Evolutionary conservation across 2,888 invertebrate genomes (phyloP), one percentile per base, ranked within the genome.

Genomic region (Drosophila falleni): DNA sequence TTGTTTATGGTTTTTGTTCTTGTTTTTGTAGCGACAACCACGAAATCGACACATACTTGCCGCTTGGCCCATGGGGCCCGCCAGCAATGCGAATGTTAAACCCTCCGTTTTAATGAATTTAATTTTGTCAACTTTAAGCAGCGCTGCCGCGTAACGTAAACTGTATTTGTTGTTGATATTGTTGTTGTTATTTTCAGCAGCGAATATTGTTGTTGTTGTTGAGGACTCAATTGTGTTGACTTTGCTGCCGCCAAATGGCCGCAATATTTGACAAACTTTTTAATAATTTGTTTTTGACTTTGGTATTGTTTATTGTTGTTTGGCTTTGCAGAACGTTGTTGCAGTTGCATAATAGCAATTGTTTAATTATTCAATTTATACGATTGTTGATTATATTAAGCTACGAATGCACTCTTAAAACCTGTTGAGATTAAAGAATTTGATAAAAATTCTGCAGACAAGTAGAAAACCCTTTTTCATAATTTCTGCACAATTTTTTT

Each of bases 41-140:
- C 95, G 95, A 93, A 96, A 95, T 94, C 95, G 95, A 94, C 96
- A 96, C 96, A 96, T 96, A 93, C 95, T 96, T 95, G 95, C 95
- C 93, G 95, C 94, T 94, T 96, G 96, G 95, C 96, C 96, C 96
- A 96, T 96, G 91, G 92, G 92, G 92, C 92, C 92, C 91, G 92
- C 92, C 90, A 92, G 91, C 91, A 92, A 91, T 86, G 91, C 92
- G 78, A 91, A 91, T 90, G 92, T 92, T 92, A 92, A 81, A 90
- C 92, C 92, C 92, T 92, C 92, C 92, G 92, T 92, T 89, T 92
- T 92, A 92, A 90, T 85, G 89, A 90, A 85, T 89, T 90, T 90
- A 91, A 91, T 91, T 84, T 91, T 91, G 84, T 91, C 90, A 82
- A 90, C 85, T 86, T 90, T 91, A 79, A 88, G 74, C 78, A 81